Base-by-base conservation (phyloP, 2,113 vertebrate genomes). In the Hydrochoerus hydrochaeris region DNA sequence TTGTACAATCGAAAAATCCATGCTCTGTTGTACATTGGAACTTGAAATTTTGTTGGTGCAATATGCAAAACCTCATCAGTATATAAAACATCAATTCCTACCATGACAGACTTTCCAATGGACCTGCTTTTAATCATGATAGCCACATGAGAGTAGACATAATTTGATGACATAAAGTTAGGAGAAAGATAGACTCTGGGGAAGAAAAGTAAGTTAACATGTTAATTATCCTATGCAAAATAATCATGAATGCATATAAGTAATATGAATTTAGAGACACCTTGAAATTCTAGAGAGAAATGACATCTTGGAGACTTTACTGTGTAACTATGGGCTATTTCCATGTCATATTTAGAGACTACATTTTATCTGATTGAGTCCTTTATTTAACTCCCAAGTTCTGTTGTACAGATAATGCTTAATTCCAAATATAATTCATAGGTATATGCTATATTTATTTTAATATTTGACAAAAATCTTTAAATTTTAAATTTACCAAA, bases 121-220 rank as follows among this genome's bases (percentile, higher is more conserved):
- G 32, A 95, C 78, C 4, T 60, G 8, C 24, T 90, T 90, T 84
- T 85, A 78, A 65, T 82, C 30, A 7, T n/a, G 17, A 90, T 57
- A 83, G 6, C 4, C 52, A 62, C 57, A 28, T 20, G 58, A 80
- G 14, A 9, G 26, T 7, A 46, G 44, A 46, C 30, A 78, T 57
- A 90, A 83, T 92, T 91, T 73, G 30, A 78, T 38, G 38, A 3
- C 35, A 75, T 80, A 88, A 96, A 88, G 82, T 85, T 7, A 58
- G 11, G 12, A 83, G 11, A 84, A 94, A 85, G 30, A 85, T 69
- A 77, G 5, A 63, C 16, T 90, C 57, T 84, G 20, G 30, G 69
- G 28, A 92, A 88, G 20, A 77, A 92, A 81, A 88, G 5, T 5
- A 75, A 88, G 22, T 62, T 46, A 62, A 41, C 0, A 3, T 57